phyloP scores from a whole-genome alignment of 2,113 vertebrate genomes.

The Balaenoptera acutorostrata region DNA sequence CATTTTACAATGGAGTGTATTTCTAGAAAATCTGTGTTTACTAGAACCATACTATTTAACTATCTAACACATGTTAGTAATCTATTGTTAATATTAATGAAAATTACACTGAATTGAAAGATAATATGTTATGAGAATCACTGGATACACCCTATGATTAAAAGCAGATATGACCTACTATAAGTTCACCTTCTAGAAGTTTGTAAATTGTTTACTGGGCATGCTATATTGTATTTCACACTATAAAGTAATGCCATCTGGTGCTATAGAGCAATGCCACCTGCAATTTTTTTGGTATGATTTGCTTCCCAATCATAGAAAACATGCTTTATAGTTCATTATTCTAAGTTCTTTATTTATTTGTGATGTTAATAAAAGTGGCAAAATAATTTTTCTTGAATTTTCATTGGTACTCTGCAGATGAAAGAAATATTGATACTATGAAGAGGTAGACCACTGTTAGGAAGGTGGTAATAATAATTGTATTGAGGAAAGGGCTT shows the following conservation, averaged over 20 bases:
- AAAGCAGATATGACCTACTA: neutral
- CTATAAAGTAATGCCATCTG: neutral
- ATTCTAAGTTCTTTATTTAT: neutral
- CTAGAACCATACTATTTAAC: neutral
- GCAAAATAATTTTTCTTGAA: neutral
- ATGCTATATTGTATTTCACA: neutral
- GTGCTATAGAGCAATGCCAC: neutral
- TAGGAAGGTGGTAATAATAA: neutral
- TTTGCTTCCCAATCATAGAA: neutral
- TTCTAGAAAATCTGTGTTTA: constrained; percentile 25
- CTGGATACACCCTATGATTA: neutral
- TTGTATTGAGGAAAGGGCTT: neutral
- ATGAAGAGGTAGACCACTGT: neutral
- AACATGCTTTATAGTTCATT: neutral
- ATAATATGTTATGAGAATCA: neutral
- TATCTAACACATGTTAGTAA: neutral
- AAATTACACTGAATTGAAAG: neutral
- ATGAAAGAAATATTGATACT: neutral
- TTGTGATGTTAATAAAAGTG: neutral
- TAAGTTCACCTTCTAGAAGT: neutral
- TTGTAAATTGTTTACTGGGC: neutral
- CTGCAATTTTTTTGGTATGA: neutral
- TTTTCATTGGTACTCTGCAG: neutral
- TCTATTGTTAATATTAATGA: neutral
- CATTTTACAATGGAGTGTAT: neutral